phyloP scores from a whole-genome alignment of 2,797 vertebrate species.

The Pseudotriccus pelzelni region DNA sequence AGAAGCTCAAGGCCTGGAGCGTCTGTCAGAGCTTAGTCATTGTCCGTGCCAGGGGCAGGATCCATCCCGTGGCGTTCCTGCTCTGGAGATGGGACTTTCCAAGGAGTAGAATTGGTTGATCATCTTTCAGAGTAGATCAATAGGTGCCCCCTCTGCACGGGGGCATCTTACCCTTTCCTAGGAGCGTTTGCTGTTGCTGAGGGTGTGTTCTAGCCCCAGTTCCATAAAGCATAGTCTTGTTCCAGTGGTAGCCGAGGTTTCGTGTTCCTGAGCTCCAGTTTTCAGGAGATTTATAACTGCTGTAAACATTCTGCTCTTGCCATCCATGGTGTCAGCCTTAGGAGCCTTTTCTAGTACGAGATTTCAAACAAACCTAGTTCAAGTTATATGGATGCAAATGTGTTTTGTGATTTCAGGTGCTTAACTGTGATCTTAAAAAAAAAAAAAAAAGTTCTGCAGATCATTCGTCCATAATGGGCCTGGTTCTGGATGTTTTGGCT shows the following conservation, averaged over 20 bases:
- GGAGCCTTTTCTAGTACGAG: constrained; percentile 65
- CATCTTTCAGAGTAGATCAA: constrained; percentile 44
- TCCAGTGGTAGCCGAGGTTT: constrained; percentile 60
- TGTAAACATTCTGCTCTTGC: constrained; percentile 66
- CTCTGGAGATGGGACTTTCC: constrained; percentile 47
- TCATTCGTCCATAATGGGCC: constrained; percentile 53
- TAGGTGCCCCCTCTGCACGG: constrained; percentile 36
- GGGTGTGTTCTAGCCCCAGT: constrained; percentile 34
- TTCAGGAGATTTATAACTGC: constrained; percentile 71
- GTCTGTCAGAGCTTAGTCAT: constrained; percentile 34
- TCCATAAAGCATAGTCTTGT: constrained; percentile 59
- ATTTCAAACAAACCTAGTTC: constrained; percentile 54
- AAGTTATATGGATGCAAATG: constrained; percentile 64
- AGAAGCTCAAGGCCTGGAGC: constrained; percentile 65
- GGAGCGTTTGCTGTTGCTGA: constrained; percentile 26
- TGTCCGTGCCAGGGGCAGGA: neutral
- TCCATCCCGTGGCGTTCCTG: neutral
- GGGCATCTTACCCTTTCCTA: constrained; percentile 30
- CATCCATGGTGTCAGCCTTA: constrained; percentile 60
- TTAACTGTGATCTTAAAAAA: constrained; percentile 60
- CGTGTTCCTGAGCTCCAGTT: constrained; percentile 69
- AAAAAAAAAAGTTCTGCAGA: constrained; percentile 50
- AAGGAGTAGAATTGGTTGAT: constrained; percentile 56
- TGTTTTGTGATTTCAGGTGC: constrained; percentile 70
- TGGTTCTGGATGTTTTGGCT: constrained; percentile 51